A percentile compares a stretch with the other conserved stretches of the same genome.
phyloP scores from a whole-genome alignment of 2,797 vertebrate species.

The Ctenochaetus hawaiiensis region DNA sequence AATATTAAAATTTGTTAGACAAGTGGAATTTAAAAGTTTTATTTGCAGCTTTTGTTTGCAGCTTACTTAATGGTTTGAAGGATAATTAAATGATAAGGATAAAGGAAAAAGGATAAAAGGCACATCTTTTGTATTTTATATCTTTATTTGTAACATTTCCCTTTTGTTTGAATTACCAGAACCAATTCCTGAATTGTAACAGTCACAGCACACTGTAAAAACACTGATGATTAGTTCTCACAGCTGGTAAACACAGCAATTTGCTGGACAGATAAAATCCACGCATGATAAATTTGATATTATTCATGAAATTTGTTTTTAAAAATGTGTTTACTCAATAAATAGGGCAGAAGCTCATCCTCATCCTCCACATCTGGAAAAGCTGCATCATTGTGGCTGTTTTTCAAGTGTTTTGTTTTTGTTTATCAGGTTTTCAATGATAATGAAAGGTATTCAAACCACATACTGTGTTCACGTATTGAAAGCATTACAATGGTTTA shows the following conservation, averaged over 20 bases:
- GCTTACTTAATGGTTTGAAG: too few species aligned
- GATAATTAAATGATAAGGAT: too few species aligned
- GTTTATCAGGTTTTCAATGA: slow-evolving; percentile 10
- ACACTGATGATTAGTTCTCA: not conserved
- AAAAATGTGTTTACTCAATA: too few species aligned
- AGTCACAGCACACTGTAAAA: slow-evolving; percentile 8
- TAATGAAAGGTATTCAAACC: slow-evolving; percentile 1
- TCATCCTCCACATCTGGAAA: not conserved
- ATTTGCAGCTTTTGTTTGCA: not conserved
- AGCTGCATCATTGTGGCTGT: not conserved
- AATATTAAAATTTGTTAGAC: not conserved
- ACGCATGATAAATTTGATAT: too few species aligned
- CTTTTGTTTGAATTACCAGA: not conserved
- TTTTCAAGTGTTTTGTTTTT: slow-evolving; percentile 16
- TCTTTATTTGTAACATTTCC: not conserved
- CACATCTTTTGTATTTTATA: not conserved
- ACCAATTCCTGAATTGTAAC: slow-evolving; percentile 4
- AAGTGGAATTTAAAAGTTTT: too few species aligned
- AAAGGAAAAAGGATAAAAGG: not conserved
- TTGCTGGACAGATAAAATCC: not conserved
- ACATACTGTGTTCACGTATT: slow-evolving; percentile 1
- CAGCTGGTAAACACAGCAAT: not conserved
- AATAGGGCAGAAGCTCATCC: not conserved
- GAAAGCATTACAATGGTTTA: not conserved
- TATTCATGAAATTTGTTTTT: too few species aligned